Percentiles rank a stretch among this genome's conserved stretches.
These are phyloP conservation scores for Sitobion miscanthi DNA, from an alignment of 1,140 invertebrate species.

Conservation along the genomic window DNA sequence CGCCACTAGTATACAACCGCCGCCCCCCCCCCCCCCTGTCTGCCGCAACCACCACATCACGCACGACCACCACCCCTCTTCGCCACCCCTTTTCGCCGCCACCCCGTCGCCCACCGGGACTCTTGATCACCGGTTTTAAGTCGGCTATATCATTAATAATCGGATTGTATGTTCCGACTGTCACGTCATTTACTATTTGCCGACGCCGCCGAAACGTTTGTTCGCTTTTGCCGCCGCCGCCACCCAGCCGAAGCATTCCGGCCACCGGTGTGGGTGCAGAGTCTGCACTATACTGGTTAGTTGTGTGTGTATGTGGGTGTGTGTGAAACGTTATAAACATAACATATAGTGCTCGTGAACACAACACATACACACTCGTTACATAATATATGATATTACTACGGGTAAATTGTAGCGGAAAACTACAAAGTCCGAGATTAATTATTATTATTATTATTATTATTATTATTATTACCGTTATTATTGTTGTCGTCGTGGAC, in stretches of 20 bases:
- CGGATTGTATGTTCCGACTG: conserved; percentile 16
- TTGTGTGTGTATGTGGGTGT: too few species aligned
- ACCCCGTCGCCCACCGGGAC: too few species aligned
- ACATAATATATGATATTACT: not conserved
- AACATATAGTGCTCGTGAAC: not conserved
- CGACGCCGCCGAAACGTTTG: not conserved
- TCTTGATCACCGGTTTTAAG: conserved; percentile 31
- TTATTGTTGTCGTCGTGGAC: not conserved
- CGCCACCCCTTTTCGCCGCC: too few species aligned
- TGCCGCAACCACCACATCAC: not conserved
- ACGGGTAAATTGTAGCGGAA: not conserved
- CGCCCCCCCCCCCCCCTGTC: too few species aligned
- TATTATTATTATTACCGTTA: not conserved
- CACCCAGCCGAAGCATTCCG: not conserved
- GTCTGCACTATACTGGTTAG: not conserved
- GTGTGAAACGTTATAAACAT: not conserved
- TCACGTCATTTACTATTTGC: conserved; percentile 14
- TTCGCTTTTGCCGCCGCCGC: not conserved
- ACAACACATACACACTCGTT: not conserved
- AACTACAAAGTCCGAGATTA: not conserved
- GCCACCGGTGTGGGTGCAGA: not conserved
- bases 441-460: not conserved
- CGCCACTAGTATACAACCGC: too few species aligned
- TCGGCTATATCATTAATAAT: conserved; percentile 33
- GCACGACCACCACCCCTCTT: not conserved